These are phyloP conservation scores for Mayetiola destructor DNA, from an alignment of 2,888 invertebrate genomes.

Conservation along the genomic window DNA sequence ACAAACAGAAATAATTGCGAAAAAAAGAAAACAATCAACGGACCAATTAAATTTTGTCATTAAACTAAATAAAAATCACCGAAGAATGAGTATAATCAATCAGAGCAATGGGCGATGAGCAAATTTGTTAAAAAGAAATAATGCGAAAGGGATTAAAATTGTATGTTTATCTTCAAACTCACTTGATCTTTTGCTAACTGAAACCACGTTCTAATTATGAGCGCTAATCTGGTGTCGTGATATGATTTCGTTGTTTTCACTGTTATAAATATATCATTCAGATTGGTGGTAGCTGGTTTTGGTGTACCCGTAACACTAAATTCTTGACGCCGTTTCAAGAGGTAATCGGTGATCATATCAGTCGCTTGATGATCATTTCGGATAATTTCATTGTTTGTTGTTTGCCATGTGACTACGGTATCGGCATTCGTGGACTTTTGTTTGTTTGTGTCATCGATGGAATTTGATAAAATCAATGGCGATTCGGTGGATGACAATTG, in stretches of 20 bases:
- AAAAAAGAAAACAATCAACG: no score
- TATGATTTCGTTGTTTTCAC: conserved; percentile 87
- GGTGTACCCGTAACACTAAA: conserved; percentile 35
- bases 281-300: conserved; percentile 48
- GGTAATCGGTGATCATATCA: background rate
- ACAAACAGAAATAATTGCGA: no score
- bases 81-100: background rate
- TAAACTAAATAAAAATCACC: no score
- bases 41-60: no score
- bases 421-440: background rate
- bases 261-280: conserved; percentile 84
- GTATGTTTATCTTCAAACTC: no score
- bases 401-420: background rate
- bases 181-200: conserved; percentile 83
- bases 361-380: background rate
- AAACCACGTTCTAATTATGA: conserved; percentile 91
- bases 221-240: conserved; percentile 67
- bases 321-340: conserved; percentile 20
- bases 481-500: background rate
- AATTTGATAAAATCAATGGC: background rate
- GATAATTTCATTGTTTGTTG: background rate
- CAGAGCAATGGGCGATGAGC: no score
- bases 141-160: no score
- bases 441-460: background rate
- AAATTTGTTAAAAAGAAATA: no score